Evolutionary conservation across 35 echinoderm and acorn worm species (phyloP), one percentile per base, ranked within the genome.

Genomic region (Chiridota heheva): DNA sequence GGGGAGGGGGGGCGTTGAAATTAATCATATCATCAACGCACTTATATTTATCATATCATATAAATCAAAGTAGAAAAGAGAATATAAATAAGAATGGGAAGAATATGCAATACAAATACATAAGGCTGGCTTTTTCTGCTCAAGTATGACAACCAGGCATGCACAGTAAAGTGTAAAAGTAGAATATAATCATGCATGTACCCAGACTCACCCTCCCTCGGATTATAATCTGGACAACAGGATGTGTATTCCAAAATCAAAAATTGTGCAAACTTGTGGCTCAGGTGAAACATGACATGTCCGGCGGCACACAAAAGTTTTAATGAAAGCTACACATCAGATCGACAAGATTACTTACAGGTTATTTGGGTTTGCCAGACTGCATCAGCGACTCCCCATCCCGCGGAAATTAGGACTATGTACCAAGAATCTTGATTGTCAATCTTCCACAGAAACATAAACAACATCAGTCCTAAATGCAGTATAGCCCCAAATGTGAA

Each of bases 341-440:
- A 2, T 24, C 3, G 1, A 62, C 13, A n/a, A n/a, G n/a, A 0
- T 25, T 49, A 71, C 72, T 84, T 73, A 91, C 89, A 84, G 29
- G 71, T 37, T 59, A 77, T 87, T 58, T 91, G 89, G 18, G 81
- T 86, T 58, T 79, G 82, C 73, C 73, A 86, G 5, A 91, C 53
- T 27, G 89, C 89, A 81, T 91, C 89, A 3, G 82, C 82, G 26
- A 86, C 36, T 3, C 81, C 81, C 89, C 82, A 91, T 81, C 33
- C 72, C 22, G 63, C 82, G 18, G 89, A 82, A 3, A 86, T 40
- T 3, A 85, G 16, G 36, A 70, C 79, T 1, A 86, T 63, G 10
- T 78, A 37, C 73, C 74, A 85, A 16, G n/a, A 7, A 25, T 42
- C 42, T 20, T 39, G 4, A 33, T 66, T 15, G 6, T 26, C 40